phyloP scores from a whole-genome alignment of 2,888 invertebrate genomes.

The Ectemnius cavifrons region DNA sequence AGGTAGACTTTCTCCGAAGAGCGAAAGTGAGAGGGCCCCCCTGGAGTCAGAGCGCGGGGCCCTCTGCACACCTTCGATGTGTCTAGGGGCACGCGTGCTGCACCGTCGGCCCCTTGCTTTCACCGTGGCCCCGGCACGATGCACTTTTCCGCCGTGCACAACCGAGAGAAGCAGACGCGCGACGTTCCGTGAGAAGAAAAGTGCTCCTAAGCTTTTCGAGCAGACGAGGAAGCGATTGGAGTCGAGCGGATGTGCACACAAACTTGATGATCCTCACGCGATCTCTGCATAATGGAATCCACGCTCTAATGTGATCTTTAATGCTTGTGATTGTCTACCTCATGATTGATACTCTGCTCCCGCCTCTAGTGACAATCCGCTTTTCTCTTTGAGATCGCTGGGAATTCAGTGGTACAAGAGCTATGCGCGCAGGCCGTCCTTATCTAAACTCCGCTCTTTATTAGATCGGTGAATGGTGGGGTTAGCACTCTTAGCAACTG shows the following conservation, averaged over 20 bases:
- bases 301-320: neutral
- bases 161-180: constrained; percentile 43
- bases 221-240: constrained; percentile 8
- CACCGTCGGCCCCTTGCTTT: constrained; percentile 61
- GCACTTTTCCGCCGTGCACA: constrained; percentile 62
- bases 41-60: constrained; percentile 52
- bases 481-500: too few species aligned
- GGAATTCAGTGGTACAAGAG: too few species aligned
- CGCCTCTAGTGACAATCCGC: too few species aligned
- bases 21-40: constrained; percentile 76
- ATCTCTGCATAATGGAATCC: neutral
- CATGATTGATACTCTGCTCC: neutral
- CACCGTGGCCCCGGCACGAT: constrained; percentile 63
- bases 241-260: neutral
- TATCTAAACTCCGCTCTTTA: too few species aligned
- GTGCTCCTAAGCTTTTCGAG: constrained; percentile 21
- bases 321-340: neutral
- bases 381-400: too few species aligned
- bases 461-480: too few species aligned
- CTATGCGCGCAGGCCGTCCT: too few species aligned
- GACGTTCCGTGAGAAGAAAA: constrained; percentile 43
- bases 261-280: neutral
- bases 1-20: constrained; percentile 74
- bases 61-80: constrained; percentile 31
- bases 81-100: constrained; percentile 35